Percentiles rank a stretch among this genome's conserved stretches.
These are phyloP conservation scores for Phrynosoma platyrhinos DNA, from an alignment of 2,113 vertebrate species.

Conservation along the genomic window DNA sequence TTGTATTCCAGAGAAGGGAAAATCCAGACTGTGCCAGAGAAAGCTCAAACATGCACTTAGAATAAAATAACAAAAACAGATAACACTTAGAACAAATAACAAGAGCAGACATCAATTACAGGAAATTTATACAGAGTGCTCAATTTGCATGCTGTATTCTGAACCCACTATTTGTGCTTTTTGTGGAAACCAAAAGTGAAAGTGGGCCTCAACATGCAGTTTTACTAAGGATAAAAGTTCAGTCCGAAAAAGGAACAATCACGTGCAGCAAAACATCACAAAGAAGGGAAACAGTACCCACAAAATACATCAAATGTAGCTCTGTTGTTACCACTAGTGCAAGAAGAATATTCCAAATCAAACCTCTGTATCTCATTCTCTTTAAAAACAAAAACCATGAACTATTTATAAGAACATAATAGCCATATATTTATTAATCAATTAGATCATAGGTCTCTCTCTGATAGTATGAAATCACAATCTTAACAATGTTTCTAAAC, in stretches of 20 bases:
- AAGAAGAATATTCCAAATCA: neutral
- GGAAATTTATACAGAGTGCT: neutral
- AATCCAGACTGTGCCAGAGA: neutral
- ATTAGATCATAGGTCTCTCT: neutral
- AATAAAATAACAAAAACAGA: neutral
- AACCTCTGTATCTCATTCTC: no score
- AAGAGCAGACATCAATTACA: neutral
- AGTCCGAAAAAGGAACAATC: neutral
- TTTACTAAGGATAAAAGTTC: neutral
- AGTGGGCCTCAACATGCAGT: neutral
- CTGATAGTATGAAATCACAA: neutral
- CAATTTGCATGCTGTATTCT: neutral
- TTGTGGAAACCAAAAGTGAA: neutral
- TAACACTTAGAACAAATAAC: neutral
- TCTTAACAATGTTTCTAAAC: neutral
- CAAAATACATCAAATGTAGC: neutral
- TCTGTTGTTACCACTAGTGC: neutral
- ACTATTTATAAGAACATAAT: no score
- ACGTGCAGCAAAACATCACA: neutral
- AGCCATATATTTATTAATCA: neutral
- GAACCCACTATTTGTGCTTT: neutral
- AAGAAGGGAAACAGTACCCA: neutral
- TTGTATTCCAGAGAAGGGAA: neutral
- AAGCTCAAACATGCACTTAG: neutral
- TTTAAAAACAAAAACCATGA: no score